phyloP scores from a whole-genome alignment of 2,888 invertebrate genomes.

The Apamea crenata region DNA sequence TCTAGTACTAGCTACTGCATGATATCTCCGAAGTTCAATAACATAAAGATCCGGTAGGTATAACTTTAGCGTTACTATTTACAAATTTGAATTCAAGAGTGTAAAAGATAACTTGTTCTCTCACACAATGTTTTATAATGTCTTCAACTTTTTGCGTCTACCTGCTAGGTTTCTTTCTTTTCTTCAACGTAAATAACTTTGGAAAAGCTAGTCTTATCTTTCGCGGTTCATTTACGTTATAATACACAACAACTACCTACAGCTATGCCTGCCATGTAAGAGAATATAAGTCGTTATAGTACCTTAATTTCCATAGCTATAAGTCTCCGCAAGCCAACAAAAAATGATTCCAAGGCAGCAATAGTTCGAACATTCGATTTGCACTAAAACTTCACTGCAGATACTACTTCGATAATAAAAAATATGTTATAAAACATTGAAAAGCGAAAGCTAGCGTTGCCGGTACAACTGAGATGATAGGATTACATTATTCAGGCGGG shows the following conservation, averaged over 20 bases:
- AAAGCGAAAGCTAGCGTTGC: slow-evolving; percentile 41
- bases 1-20: too few relatives aligned
- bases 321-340: background rate
- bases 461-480: slow-evolving; percentile 61
- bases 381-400: slow-evolving; percentile 46
- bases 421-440: slow-evolving; percentile 61
- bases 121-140: background rate
- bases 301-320: background rate
- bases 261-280: background rate
- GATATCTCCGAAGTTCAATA: too few relatives aligned
- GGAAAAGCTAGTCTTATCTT: slow-evolving; percentile 20
- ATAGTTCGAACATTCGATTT: slow-evolving; percentile 43
- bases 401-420: slow-evolving; percentile 46
- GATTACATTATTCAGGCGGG: slow-evolving; percentile 69
- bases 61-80: background rate
- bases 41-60: too few relatives aligned
- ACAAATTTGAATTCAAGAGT: background rate
- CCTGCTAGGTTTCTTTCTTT: background rate
- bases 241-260: background rate
- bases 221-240: slow-evolving; percentile 36
- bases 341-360: background rate
- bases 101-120: background rate
- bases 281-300: background rate
- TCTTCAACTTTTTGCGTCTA: background rate
- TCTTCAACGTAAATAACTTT: slow-evolving; percentile 14